Evolutionary conservation across 2,888 invertebrate species (phyloP).

Genomic region (Reticulitermes lucifugus): DNA sequence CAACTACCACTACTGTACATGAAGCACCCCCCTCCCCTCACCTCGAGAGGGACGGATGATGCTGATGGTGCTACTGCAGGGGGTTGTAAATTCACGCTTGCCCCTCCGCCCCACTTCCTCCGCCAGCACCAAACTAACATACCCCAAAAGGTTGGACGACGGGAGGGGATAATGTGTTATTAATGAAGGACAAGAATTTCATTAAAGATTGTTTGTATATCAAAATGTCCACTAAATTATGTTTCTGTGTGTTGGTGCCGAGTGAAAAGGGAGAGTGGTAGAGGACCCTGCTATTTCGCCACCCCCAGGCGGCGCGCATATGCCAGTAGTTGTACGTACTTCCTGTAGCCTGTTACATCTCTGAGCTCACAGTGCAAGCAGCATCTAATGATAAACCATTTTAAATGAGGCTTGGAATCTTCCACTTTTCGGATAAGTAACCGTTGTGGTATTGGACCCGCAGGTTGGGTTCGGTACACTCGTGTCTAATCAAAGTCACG

Average conservation of each 20-base stretch:
- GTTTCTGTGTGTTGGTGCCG: constrained; percentile 52
- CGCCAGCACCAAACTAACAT: constrained; percentile 37
- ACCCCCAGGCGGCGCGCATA: constrained; percentile 14
- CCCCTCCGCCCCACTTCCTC: constrained; percentile 22
- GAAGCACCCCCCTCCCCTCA: constrained; percentile 24
- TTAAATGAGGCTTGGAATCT: constrained; percentile 44
- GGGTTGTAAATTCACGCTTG: constrained; percentile 52
- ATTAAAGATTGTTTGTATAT: constrained; percentile 74
- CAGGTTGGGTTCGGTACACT: not conserved
- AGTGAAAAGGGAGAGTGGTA: constrained; percentile 1
- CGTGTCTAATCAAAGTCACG: too few species aligned
- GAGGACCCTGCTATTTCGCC: constrained; percentile 33
- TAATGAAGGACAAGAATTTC: constrained; percentile 77
- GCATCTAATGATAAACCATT: constrained; percentile 53
- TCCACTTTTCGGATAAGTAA: not conserved
- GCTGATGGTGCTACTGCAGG: constrained; percentile 46
- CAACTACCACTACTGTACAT: constrained; percentile 38
- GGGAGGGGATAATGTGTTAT: constrained; percentile 68
- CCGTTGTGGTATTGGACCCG: not conserved
- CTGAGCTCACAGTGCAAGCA: constrained; percentile 24
- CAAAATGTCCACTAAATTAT: constrained; percentile 73
- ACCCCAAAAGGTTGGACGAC: constrained; percentile 46
- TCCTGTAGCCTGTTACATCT: constrained; percentile 8
- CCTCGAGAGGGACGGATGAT: constrained; percentile 44
- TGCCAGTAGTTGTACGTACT: not conserved